Evolutionary conservation across 2,888 invertebrate genomes (phyloP), one percentile per base, ranked within the genome.

Genomic region (Tachina fera): DNA sequence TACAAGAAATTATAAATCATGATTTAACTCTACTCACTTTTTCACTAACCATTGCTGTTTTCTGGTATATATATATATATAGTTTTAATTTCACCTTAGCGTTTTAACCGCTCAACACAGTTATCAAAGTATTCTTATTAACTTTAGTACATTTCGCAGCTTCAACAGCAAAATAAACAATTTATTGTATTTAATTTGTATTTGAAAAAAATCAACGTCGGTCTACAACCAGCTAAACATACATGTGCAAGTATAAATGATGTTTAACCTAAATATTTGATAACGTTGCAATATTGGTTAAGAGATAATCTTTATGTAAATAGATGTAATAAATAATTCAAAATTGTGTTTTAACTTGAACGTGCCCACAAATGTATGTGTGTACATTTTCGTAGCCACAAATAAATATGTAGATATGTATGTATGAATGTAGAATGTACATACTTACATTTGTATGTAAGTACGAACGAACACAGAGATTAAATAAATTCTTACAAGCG

Each of bases 211-310:
- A 19, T 2, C 10, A 53, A 31, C 6, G 31, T 31, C 16, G 45
- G 45, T 49, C 16, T 14, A 39, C 6, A 49, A 31, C 14, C 19
- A 45, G 1, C 63, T 43, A 63, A 77, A 68, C 11, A 47, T 61
- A 31, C 11, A 47, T 53, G 70, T 60, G 9, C 43, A 5, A 51
- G 6, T 9, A 51, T 49, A 65, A 72, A 65, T 13, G 65, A 13
- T 63, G 43, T 80, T 80, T 67, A 72, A 74, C 72, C 80, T 58
- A 74, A 80, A 80, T 80, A 79, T 65, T 67, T 67, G 43, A 74
- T 72, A 74, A 43, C 19, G n/a, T 43, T 39, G 71, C 56, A 71
- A 53, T 72, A 71, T 49, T 51, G 31, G 56, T 49, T 65, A 47
- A 49, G 16, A 74, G 65, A 81, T 74, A 60, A 81, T 74, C 72